Evolutionary conservation across 2,113 vertebrate species (phyloP).

Genomic region (Hymenochirus boettgeri): DNA sequence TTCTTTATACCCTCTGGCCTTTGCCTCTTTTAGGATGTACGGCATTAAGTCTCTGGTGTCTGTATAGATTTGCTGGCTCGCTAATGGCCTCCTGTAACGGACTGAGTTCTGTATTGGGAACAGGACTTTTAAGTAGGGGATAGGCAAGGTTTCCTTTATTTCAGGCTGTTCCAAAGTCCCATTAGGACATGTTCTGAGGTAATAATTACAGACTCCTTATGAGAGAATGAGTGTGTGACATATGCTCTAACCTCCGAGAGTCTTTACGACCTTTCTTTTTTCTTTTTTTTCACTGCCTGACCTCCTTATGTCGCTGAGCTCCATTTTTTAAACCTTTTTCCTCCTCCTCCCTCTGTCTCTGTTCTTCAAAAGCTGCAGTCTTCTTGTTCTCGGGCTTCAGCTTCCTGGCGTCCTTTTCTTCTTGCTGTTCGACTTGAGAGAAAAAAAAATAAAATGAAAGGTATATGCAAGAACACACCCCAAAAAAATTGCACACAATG

Average conservation of each 20-base stretch:
- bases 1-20: slow-evolving; percentile 64
- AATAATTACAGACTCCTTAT: slow-evolving; percentile 66
- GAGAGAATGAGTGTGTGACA: slow-evolving; percentile 63
- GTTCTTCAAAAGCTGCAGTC: slow-evolving; percentile 73
- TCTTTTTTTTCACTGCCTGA: slow-evolving; percentile 86
- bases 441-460: too few relatives aligned
- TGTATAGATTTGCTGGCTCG: slow-evolving; percentile 41
- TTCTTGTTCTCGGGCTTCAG: slow-evolving; percentile 79
- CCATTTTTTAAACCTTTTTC: slow-evolving; percentile 76
- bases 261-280: slow-evolving; percentile 80
- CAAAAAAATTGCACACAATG: too few relatives aligned
- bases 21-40: slow-evolving; percentile 59
- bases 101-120: slow-evolving; percentile 53
- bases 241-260: slow-evolving; percentile 60
- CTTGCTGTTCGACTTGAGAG: slow-evolving; percentile 64
- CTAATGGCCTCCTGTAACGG: slow-evolving; percentile 31
- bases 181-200: slow-evolving; percentile 72
- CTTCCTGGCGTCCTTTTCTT: slow-evolving; percentile 91
- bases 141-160: slow-evolving; percentile 62
- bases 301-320: slow-evolving; percentile 88
- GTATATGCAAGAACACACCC: too few relatives aligned
- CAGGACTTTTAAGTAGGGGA: slow-evolving; percentile 52
- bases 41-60: slow-evolving; percentile 57
- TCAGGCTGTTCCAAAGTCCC: slow-evolving; percentile 75
- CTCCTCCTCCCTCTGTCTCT: slow-evolving; percentile 69